Base-by-base conservation (phyloP, 2,113 vertebrate genomes). In the Ptyas mucosa region DNA sequence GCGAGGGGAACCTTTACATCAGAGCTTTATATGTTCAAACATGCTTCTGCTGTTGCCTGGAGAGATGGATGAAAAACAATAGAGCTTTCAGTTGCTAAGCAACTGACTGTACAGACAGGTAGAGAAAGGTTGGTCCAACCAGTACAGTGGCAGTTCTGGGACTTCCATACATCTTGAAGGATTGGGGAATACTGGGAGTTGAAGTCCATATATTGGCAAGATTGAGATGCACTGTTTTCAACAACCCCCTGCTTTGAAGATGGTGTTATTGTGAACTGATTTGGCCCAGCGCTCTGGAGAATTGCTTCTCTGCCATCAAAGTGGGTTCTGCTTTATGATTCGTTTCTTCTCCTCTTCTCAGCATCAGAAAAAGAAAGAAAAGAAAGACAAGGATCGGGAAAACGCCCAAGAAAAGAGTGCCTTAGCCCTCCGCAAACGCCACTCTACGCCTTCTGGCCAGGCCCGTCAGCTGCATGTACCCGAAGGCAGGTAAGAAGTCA, bases 321-420 rank as follows among this genome's bases (percentile, higher is more conserved):
- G 3, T 12, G 87, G 81, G 5, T 29, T 23, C 88, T 89, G 69
- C 0, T 46, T 0, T 0, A 0, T 0, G 26, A 91, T 61, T 43
- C 10, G n/a, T 0, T 0, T n/a, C 55, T 0, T 0, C 88, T 49
- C 69, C 1, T 0, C 0, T 20, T 85, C n/a, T 39, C 90, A 21
- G 90, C 90, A 91, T 39, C 99, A 99, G 97, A 98, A 98, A 95
- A 99, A 98, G 96, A 99, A 99, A 94, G 98, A 99, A 96, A 99
- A 99, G 97, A 99, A 98, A 93, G 99, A 99, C 97, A 99, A 99
- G 95, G 99, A 99, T 49, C 96, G 99, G 88, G 99, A 99, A 95
- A 99, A 99, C 0, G 98, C 98, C 95, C 99, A 99, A 95, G 99
- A 99, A 96, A 99, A 98, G 96, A 99, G 96, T 0, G 98, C 98